A percentile compares a stretch with the other conserved stretches of the same genome.
These are phyloP conservation scores for Tetragnatha montana DNA, from an alignment of 2,888 invertebrate species.

Conservation along the genomic window DNA sequence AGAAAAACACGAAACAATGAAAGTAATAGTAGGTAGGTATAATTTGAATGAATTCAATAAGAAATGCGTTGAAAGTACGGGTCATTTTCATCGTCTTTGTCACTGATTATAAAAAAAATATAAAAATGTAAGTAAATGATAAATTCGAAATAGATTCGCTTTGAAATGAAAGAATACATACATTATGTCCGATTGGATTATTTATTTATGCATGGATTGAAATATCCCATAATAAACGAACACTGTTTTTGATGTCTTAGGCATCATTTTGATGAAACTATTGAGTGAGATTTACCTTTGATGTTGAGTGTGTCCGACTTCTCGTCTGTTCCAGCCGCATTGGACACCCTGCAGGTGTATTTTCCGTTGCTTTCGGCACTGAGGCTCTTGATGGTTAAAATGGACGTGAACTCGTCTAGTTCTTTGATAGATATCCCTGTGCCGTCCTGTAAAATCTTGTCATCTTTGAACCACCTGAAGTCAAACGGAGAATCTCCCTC, in stretches of 20 bases:
- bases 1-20: no score
- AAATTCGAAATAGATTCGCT: no score
- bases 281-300: slow-evolving; percentile 24
- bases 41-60: no score
- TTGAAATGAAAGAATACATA: no score
- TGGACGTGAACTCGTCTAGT: slow-evolving; percentile 28
- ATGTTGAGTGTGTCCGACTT: slow-evolving; percentile 23
- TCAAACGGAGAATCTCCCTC: slow-evolving; percentile 37
- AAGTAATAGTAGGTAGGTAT: no score
- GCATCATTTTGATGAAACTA: neutral
- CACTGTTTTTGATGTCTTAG: neutral
- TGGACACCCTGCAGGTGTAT: slow-evolving; percentile 59
- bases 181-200: neutral
- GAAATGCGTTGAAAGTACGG: no score
- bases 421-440: neutral
- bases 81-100: no score
- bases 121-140: no score
- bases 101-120: no score
- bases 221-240: neutral
- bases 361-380: slow-evolving; percentile 46
- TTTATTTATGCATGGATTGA: neutral
- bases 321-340: slow-evolving; percentile 45
- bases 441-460: neutral
- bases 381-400: slow-evolving; percentile 22
- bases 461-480: slow-evolving; percentile 51